Conservation (phyloP, 2,888 invertebrate genomes). For the Holacanthella duospinosa region DNA sequence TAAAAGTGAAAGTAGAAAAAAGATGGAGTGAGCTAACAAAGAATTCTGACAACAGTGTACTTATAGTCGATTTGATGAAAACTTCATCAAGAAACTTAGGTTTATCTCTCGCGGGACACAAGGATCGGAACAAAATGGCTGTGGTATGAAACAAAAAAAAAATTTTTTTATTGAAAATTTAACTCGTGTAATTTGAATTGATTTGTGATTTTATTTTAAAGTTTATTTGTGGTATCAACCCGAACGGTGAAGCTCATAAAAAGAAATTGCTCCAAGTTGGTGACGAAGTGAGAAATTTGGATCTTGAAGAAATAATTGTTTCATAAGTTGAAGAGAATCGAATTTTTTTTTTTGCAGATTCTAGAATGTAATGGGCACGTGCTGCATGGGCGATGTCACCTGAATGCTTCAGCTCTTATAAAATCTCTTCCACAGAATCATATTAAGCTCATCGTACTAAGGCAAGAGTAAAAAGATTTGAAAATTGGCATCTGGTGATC, state of each 20-base stretch:
- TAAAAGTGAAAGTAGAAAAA: slow-evolving; percentile 84
- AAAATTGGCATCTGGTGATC: neutral
- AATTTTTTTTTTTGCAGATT: slow-evolving; percentile 8
- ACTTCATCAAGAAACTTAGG: slow-evolving; percentile 65
- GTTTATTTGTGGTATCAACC: slow-evolving; percentile 76
- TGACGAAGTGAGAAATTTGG: slow-evolving; percentile 11
- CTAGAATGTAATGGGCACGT: slow-evolving; percentile 69
- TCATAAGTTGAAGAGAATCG: no score
- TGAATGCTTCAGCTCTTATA: slow-evolving; percentile 92
- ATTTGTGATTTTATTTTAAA: neutral
- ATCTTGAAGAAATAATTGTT: neutral
- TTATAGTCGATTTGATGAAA: slow-evolving; percentile 34
- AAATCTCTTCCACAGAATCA: slow-evolving; percentile 57
- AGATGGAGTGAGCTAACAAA: slow-evolving; percentile 71
- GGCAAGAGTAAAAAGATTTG: slow-evolving; percentile 50
- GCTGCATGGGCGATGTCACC: slow-evolving; percentile 84
- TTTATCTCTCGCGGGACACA: slow-evolving; percentile 84
- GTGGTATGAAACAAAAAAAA: slow-evolving; percentile 44
- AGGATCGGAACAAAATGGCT: slow-evolving; percentile 87
- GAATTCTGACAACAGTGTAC: slow-evolving; percentile 44
- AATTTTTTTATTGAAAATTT: neutral
- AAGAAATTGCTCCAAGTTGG: slow-evolving; percentile 73
- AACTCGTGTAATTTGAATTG: no score
- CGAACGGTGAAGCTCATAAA: slow-evolving; percentile 67
- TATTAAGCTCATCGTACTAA: slow-evolving; percentile 70